These are phyloP conservation scores for Geotrupes spiniger DNA, from an alignment of 2,888 invertebrate species.

Conservation along the genomic window DNA sequence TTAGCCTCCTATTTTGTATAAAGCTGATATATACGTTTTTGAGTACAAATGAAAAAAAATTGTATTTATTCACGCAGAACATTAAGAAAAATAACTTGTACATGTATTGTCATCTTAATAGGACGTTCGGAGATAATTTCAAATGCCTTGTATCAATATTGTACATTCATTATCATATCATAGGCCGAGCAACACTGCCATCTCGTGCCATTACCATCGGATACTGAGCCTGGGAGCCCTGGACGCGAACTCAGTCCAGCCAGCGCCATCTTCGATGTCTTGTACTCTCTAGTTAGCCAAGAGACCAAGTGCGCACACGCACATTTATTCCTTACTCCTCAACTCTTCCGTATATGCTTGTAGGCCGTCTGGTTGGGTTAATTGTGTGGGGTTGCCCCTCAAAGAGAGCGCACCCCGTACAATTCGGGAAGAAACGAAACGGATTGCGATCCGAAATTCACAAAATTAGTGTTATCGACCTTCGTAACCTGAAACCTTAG, in stretches of 20 bases:
- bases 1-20: conserved; percentile 39
- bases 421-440: conserved; percentile 5
- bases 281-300: conserved; percentile 26
- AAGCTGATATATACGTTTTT: conserved; percentile 33
- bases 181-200: conserved; percentile 49
- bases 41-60: conserved; percentile 35
- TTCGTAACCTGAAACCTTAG: neutral
- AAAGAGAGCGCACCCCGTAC: neutral
- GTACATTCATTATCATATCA: conserved; percentile 50
- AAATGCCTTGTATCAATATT: conserved; percentile 49
- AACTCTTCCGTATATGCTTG: conserved; percentile 37
- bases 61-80: conserved; percentile 35
- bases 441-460: conserved; percentile 1
- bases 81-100: conserved; percentile 22
- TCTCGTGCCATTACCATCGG: conserved; percentile 45
- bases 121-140: conserved; percentile 29
- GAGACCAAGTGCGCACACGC: conserved; percentile 40
- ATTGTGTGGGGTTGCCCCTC: conserved; percentile 28
- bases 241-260: conserved; percentile 31
- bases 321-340: conserved; percentile 30
- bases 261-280: conserved; percentile 32
- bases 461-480: neutral
- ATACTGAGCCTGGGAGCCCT: conserved; percentile 27
- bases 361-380: conserved; percentile 37
- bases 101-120: conserved; percentile 26